Conservation (phyloP, 2,797 vertebrate genomes). For the Epinephelus malabaricus region DNA sequence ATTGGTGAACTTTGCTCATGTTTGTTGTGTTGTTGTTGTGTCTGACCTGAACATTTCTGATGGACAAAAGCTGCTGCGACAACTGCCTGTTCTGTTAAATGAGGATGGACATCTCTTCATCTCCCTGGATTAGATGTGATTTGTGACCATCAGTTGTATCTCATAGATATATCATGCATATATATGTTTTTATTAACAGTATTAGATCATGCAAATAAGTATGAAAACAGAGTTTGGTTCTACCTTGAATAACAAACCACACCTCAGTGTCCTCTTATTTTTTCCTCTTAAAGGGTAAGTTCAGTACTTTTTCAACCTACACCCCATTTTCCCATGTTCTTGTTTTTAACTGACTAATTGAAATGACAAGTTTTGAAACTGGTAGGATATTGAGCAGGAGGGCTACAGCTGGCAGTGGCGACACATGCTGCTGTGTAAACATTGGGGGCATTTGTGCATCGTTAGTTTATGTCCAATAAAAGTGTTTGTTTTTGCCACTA, state of each 20-base stretch:
- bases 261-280: no score
- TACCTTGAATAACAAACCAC: not conserved
- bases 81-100: not conserved
- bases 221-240: not conserved
- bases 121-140: not conserved
- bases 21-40: not conserved
- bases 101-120: not conserved
- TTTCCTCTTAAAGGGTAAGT: no score
- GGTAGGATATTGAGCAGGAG: no score
- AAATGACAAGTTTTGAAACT: no score
- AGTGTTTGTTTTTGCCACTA: no score
- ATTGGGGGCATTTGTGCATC: no score
- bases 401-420: no score
- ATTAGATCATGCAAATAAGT: not conserved
- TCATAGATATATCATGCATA: not conserved
- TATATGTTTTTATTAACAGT: not conserved
- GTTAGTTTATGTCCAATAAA: no score
- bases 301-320: no score
- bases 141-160: not conserved
- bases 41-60: not conserved
- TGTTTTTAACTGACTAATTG: no score
- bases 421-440: no score
- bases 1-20: not conserved
- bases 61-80: not conserved
- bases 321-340: no score